phyloP scores from a whole-genome alignment of 2,888 invertebrate species.

The Parochlus steinenii region DNA sequence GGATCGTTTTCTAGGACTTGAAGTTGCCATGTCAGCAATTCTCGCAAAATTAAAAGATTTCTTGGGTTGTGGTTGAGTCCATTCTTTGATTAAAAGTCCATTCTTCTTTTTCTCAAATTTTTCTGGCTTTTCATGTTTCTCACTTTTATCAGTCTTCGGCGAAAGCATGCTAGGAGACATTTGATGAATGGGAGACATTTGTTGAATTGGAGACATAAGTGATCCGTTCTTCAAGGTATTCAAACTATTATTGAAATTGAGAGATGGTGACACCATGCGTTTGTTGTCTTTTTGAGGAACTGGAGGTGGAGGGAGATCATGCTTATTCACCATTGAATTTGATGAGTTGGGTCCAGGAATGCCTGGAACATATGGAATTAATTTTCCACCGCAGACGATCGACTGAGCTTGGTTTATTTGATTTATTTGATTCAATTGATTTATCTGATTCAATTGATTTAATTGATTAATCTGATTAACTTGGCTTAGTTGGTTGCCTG shows the following conservation, averaged over 20 bases:
- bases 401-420: slow-evolving; percentile 30
- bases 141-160: slow-evolving; percentile 2
- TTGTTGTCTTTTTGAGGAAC: slow-evolving; percentile 1
- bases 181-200: too few species aligned
- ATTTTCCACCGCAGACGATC: slow-evolving; percentile 49
- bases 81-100: too few species aligned
- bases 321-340: slow-evolving; percentile 3
- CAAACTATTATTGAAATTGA: too few species aligned
- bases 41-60: slow-evolving; percentile 28
- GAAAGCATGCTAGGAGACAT: slow-evolving; percentile 5
- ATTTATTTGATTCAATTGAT: too few species aligned
- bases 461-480: too few species aligned
- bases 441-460: slow-evolving; percentile 33
- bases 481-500: slow-evolving; percentile 22
- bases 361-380: slow-evolving; percentile 74
- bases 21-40: slow-evolving; percentile 28
- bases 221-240: too few species aligned
- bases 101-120: too few species aligned
- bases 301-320: slow-evolving; percentile 30
- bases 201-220: too few species aligned
- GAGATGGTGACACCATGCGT: not conserved
- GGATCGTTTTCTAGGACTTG: slow-evolving; percentile 16
- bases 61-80: too few species aligned
- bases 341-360: slow-evolving; percentile 63
- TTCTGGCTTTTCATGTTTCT: too few species aligned